Evolutionary conservation across 2,888 invertebrate genomes (phyloP).

Genomic region (Bursaphelenchus okinawaensis): DNA sequence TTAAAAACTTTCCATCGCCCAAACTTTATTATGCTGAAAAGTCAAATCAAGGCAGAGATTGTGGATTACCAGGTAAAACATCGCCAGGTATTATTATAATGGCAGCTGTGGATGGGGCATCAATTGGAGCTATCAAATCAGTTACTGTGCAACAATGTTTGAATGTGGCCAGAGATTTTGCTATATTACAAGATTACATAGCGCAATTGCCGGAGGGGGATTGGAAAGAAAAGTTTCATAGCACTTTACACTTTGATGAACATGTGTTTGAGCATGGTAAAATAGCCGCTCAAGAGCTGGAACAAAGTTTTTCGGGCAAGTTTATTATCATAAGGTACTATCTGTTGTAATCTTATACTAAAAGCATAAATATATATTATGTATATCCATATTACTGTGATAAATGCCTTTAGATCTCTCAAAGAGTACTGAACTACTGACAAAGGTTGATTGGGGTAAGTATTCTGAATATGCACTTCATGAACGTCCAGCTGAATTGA

Average conservation of each 20-base stretch:
- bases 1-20: neutral
- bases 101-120: neutral
- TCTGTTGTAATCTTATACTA: too few species aligned
- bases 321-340: too few species aligned
- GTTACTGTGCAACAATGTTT: constrained; percentile 3
- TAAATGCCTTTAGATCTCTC: neutral
- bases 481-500: neutral
- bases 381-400: too few species aligned
- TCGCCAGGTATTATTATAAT: neutral
- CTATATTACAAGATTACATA: neutral
- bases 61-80: neutral
- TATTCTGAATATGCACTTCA: neutral
- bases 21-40: neutral
- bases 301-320: too few species aligned
- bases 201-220: neutral
- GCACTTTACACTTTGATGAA: neutral
- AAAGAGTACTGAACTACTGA: neutral
- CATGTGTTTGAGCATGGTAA: neutral
- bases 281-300: too few species aligned
- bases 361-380: too few species aligned
- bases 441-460: neutral
- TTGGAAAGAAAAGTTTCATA: neutral
- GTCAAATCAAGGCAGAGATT: neutral
- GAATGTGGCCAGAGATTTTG: neutral
- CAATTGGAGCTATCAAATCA: constrained; percentile 7